Conservation (phyloP, 2,888 invertebrate genomes). For the Coelogynopora nodosa region DNA sequence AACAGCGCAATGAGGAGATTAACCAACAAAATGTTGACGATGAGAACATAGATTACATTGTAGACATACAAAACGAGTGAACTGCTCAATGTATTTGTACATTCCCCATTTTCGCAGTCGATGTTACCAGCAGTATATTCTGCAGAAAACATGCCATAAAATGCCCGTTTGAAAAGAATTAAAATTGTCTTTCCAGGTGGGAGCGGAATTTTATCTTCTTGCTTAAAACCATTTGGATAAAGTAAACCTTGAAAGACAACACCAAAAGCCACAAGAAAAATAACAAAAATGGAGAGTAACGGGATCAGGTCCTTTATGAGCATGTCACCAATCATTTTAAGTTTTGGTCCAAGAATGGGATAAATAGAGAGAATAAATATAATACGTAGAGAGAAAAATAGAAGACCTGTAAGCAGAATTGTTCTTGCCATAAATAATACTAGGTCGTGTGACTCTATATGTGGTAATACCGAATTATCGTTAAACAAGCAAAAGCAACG, state of each 20-base stretch:
- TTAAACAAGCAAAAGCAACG: neutral
- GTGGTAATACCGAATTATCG: neutral
- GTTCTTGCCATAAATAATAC: constrained; percentile 7
- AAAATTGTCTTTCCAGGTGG: neutral
- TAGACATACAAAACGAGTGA: neutral
- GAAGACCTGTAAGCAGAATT: constrained; percentile 33
- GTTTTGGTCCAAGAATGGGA: constrained; percentile 43
- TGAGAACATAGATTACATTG: constrained; percentile 35
- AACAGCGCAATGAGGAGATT: constrained; percentile 45
- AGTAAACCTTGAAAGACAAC: constrained; percentile 44
- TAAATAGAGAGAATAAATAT: constrained; percentile 43
- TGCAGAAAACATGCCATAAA: constrained; percentile 39
- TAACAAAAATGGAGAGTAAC: constrained; percentile 39
- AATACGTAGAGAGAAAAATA: constrained; percentile 40
- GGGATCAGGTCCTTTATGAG: constrained; percentile 43
- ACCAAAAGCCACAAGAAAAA: constrained; percentile 45
- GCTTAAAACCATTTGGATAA: constrained; percentile 43
- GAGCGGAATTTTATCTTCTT: neutral
- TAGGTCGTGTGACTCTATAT: neutral
- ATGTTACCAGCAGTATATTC: neutral
- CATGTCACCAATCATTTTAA: constrained; percentile 46
- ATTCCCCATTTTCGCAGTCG: neutral
- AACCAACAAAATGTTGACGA: constrained; percentile 38
- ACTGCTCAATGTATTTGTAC: neutral
- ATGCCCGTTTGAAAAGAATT: neutral